Base-by-base conservation (phyloP, 2,888 invertebrate genomes). In the Aricia artaxerxes region DNA sequence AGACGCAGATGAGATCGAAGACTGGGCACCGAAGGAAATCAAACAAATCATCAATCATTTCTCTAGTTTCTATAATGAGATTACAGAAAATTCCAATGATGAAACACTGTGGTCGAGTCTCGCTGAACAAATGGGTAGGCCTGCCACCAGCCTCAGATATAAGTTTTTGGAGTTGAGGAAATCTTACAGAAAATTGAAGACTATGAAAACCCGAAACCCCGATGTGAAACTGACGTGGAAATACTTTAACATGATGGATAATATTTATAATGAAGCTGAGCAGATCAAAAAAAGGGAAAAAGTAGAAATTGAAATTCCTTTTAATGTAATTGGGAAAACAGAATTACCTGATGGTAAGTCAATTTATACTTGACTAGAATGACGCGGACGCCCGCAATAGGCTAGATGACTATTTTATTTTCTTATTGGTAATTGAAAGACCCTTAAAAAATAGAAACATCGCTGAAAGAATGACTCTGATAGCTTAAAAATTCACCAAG, bases 181-280 rank as follows among this genome's bases (percentile, higher is more conserved):
- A 81, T 91, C 91, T 16, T 94, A 93, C 81, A 89, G 90, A 9
- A 93, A 92, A 79, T 82, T 93, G 9, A 92, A 90, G 81, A 91
- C 92, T 0, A 91, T 92, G 90, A 91, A 88, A 75, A 82, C 84
- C 0, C 87, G 89, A 69, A 91, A 92, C 64, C 88, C 92, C 0
- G 87, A 89, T 35, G 89, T 90, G 0, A 93, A 91, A 79, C 89
- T 94, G 1, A 88, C 90, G 0, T 94, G 94, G 94, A 91, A 90
- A 76, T 93, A 93, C 81, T 94, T 88, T 79, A 88, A 87, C 73
- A 86, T 89, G 85, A 87, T 94, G 78, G 91, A 93, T 78, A 85
- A 90, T 61, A 88, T 93, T 61, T 93, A 88, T 77, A 80, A 80
- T 1, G 85, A 84, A n/a, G 80, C 80, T 13, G 72, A 79, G 4